Conservation (phyloP, 2,113 vertebrate genomes). For the Zosterops lateralis region DNA sequence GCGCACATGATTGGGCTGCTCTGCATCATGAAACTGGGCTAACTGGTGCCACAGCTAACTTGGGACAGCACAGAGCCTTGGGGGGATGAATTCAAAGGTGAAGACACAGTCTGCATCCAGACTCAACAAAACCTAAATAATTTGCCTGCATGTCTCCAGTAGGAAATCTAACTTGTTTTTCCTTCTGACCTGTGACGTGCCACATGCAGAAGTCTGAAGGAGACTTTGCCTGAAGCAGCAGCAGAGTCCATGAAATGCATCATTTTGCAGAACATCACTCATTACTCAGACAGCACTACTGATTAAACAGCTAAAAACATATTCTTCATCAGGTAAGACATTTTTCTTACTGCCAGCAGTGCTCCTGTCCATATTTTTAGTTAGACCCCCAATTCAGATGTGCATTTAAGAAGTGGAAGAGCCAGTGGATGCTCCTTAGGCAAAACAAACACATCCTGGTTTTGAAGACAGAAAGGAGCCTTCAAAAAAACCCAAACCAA, state of each 20-base stretch:
- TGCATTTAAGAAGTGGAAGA: background rate
- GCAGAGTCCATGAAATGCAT: background rate
- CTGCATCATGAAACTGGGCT: background rate
- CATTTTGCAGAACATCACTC: background rate
- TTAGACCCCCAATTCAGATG: background rate
- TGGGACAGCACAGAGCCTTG: background rate
- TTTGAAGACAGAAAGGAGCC: background rate
- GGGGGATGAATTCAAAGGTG: background rate
- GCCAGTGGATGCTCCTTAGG: background rate
- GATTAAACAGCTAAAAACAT: background rate
- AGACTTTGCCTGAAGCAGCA: background rate
- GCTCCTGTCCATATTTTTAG: background rate
- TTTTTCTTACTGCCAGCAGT: background rate
- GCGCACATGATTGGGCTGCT: background rate
- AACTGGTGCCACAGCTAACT: background rate
- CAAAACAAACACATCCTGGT: background rate
- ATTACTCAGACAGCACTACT: background rate
- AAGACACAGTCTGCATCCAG: background rate
- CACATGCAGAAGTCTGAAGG: background rate
- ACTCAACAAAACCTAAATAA: background rate
- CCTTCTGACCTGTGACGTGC: background rate
- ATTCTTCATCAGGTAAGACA: background rate
- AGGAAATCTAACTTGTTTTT: background rate
- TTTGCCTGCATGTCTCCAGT: background rate
- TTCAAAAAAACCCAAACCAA: background rate